Conservation (phyloP, 2,113 vertebrate genomes). For the Gymnocephalus cernua region DNA sequence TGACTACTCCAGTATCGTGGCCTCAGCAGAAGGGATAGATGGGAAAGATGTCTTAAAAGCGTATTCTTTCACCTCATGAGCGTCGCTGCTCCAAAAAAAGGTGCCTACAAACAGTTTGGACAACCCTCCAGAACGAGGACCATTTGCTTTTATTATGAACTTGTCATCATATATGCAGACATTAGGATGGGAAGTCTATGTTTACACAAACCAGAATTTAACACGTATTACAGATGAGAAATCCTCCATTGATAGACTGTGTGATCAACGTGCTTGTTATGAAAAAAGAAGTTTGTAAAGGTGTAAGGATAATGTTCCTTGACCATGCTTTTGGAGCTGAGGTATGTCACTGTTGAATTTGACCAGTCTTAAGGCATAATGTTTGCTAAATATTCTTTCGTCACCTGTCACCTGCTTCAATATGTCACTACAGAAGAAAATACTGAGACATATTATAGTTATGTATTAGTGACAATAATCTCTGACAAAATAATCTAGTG, state of each 20-base stretch:
- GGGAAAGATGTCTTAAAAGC: slow-evolving; percentile 84
- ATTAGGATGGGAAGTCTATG: neutral
- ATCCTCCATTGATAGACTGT: slow-evolving; percentile 14
- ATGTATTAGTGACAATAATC: slow-evolving; percentile 3
- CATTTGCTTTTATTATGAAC: slow-evolving; percentile 48
- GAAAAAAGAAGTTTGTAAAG: neutral
- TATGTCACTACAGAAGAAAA: slow-evolving; percentile 24
- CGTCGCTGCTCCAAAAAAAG: neutral
- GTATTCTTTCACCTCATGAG: slow-evolving; percentile 81
- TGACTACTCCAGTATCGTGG: slow-evolving; percentile 85
- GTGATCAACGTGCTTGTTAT: neutral
- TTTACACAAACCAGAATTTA: slow-evolving; percentile 43
- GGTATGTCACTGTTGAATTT: slow-evolving; percentile 26
- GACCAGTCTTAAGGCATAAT: slow-evolving; percentile 58
- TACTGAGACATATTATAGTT: slow-evolving; percentile 16
- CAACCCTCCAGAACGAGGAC: neutral
- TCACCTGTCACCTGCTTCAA: slow-evolving; percentile 22
- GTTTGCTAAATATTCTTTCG: slow-evolving; percentile 14
- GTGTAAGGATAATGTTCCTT: neutral
- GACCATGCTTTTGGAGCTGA: slow-evolving; percentile 14
- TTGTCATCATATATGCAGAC: slow-evolving; percentile 9
- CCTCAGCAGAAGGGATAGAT: slow-evolving; percentile 72
- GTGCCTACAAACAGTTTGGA: slow-evolving; percentile 9
- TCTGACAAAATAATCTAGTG: too few relatives aligned
- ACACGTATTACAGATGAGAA: slow-evolving; percentile 13